These are phyloP conservation scores for Panthera tigris DNA, from an alignment of 2,113 vertebrate species.

Conservation along the genomic window DNA sequence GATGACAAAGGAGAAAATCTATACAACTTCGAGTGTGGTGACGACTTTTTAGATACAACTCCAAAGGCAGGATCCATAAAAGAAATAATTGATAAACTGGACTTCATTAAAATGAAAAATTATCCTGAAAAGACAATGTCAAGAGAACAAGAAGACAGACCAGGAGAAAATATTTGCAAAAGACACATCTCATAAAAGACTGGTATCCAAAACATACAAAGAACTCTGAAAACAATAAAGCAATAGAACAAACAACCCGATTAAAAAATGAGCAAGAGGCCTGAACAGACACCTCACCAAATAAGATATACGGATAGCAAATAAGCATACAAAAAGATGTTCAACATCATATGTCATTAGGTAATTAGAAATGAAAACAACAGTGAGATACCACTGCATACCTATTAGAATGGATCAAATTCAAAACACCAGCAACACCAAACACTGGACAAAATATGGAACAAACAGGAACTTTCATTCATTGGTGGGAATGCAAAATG, in stretches of 20 bases:
- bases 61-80: background rate
- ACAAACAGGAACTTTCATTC: background rate
- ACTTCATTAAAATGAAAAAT: background rate
- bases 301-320: background rate
- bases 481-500: background rate
- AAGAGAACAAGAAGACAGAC: background rate
- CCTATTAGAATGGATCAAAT: background rate
- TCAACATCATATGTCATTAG: background rate
- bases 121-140: background rate
- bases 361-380: background rate
- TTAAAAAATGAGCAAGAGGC: background rate
- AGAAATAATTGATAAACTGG: background rate
- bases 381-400: background rate
- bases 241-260: background rate
- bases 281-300: background rate
- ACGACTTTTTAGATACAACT: background rate
- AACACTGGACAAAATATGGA: background rate
- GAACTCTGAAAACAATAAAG: background rate
- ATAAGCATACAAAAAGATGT: background rate
- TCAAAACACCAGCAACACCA: background rate
- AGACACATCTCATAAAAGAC: background rate
- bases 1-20: background rate
- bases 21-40: background rate
- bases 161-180: background rate
- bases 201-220: background rate